Percentiles rank a stretch among this genome's conserved stretches.
Evolutionary conservation across 2,113 vertebrate species (phyloP).

Genomic region (Aplodontia rufa): DNA sequence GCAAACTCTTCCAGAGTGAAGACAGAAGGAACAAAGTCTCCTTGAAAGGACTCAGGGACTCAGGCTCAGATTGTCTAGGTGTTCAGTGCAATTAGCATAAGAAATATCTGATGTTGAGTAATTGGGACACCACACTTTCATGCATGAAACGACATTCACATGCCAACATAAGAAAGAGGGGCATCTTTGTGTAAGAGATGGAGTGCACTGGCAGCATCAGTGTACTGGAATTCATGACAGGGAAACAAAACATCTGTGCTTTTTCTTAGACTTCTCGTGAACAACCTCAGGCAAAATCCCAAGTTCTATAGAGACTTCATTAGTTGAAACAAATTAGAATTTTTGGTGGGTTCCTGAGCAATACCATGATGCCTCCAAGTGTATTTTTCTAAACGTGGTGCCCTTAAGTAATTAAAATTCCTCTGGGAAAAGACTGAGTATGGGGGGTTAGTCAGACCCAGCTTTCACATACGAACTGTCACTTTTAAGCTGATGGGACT

Average conservation of each 20-base stretch:
- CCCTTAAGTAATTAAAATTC: not conserved
- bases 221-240: no score
- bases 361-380: rapidly evolving
- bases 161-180: rapidly evolving
- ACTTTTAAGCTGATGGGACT: not conserved
- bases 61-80: not conserved
- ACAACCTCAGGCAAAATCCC: not conserved
- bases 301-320: not conserved
- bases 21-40: not conserved
- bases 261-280: not conserved
- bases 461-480: not conserved
- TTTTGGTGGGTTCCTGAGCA: not conserved
- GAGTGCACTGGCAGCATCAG: rapidly evolving
- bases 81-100: not conserved
- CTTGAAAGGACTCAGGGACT: not conserved
- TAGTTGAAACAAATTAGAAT: not conserved
- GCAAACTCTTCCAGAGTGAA: not conserved
- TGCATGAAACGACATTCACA: not conserved
- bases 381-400: not conserved
- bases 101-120: not conserved
- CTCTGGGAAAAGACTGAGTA: not conserved
- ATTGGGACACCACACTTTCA: not conserved
- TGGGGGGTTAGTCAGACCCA: not conserved
- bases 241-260: not conserved
- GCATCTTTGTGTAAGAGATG: not conserved